Base-by-base conservation (phyloP, 2,797 vertebrate genomes). In the Xyrichtys novacula region DNA sequence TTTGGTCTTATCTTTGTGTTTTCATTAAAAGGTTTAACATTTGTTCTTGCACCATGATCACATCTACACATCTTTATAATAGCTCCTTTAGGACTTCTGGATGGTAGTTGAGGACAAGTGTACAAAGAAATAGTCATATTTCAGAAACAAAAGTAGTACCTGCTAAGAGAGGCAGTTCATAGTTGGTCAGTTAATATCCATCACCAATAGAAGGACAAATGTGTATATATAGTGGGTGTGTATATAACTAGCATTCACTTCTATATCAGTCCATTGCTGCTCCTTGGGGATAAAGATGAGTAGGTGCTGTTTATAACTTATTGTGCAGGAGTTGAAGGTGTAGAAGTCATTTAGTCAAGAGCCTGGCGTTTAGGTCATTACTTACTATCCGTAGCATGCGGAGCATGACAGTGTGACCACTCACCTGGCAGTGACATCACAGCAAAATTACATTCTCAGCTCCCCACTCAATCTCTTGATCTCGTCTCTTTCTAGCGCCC, bases 321-420 rank as follows among this genome's bases (percentile, higher is more conserved):
- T 32, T 47, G 6, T 43, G 9, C 3, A 40, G 28, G 29, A 54
- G 23, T 15, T 22, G 1, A n/a, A 53, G 5, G 11, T 9, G 14
- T 31, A 14, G 23, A 36, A 34, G 25, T 59, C 28, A 60, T 55
- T 43, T 9, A 57, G 22, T 0, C 26, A 39, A 71, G 39, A 76
- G 60, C 44, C 22, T 20, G 14, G 10, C 29, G 48, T 81, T 68
- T 54, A 58, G 71, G 20, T 47, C 46, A 59, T 77, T 59, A 42
- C 60, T 76, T 56, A 58, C 60, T 20, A 38, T 62, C 47, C 60
- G 11, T 36, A 70, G 55, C 64, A 62, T 29, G 46, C n/a, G 57
- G 20, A 38, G 22, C 50, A 70, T 49, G 56, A 34, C 38, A 63
- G 16, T 20, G 52, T 59, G 31, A 65, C 64, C 75, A 26, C 56